Evolutionary conservation across 2,888 invertebrate species (phyloP).

Genomic region (Neoscelio sp.): DNA sequence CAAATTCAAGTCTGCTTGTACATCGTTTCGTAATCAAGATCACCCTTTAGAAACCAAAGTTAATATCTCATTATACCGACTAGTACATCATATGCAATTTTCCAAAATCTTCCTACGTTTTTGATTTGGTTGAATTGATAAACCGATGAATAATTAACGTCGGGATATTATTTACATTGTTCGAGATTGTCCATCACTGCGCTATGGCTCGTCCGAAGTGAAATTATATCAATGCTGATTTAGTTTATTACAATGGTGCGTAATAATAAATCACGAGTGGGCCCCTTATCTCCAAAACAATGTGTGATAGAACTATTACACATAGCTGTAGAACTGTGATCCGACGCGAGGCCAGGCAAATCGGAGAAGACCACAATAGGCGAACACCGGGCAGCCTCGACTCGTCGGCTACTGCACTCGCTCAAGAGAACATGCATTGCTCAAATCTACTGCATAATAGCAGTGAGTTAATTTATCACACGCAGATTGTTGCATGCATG

Average conservation of each 20-base stretch:
- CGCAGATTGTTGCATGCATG: constrained; percentile 56
- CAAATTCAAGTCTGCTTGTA: too few relatives aligned
- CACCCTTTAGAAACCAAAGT: too few relatives aligned
- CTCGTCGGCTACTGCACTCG: constrained; percentile 43
- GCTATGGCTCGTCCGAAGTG: constrained; percentile 14
- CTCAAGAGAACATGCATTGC: constrained; percentile 66
- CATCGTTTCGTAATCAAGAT: too few relatives aligned
- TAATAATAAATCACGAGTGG: constrained; percentile 72
- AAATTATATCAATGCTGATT: constrained; percentile 74
- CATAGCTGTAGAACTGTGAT: constrained; percentile 59
- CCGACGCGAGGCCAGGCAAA: constrained; percentile 55
- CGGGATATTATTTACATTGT: not conserved
- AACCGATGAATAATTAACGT: not conserved
- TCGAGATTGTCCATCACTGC: constrained; percentile 7
- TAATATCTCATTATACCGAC: too few relatives aligned
- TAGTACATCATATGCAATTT: too few relatives aligned
- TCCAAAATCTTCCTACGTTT: too few relatives aligned
- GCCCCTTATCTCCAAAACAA: constrained; percentile 75
- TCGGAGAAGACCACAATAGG: constrained; percentile 57
- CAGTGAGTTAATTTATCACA: constrained; percentile 71
- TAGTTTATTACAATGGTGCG: constrained; percentile 74
- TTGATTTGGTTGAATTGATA: not conserved
- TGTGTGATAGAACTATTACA: constrained; percentile 74
- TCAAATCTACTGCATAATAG: constrained; percentile 71
- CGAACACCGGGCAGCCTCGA: constrained; percentile 27